Percentiles rank a stretch among this genome's conserved stretches.
Evolutionary conservation across 1,140 invertebrate species (phyloP).

Genomic region (Drosophila micromelanica): DNA sequence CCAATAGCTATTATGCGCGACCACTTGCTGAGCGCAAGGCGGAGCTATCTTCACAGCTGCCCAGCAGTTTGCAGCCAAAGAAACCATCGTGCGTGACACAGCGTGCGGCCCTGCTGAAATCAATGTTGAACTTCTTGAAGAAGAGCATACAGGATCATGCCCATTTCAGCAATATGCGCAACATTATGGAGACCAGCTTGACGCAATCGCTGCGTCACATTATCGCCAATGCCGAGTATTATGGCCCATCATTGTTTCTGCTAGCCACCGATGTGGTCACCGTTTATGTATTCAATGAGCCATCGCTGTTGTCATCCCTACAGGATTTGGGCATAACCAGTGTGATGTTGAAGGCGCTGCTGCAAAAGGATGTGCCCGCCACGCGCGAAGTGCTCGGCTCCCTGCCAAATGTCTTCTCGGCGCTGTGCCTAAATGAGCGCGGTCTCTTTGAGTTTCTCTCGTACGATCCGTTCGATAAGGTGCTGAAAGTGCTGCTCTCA

Average conservation of each 20-base stretch:
- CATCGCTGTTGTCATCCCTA: constrained; percentile 92
- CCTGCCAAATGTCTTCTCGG: constrained; percentile 96
- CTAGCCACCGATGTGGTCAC: constrained; percentile 96
- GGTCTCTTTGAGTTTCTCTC: constrained; percentile 93
- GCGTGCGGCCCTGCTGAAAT: constrained; percentile 93
- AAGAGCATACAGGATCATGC: constrained; percentile 93
- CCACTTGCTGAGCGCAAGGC: constrained; percentile 73
- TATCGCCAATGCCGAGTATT: constrained; percentile 96
- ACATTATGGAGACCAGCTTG: constrained; percentile 95
- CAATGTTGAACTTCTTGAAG: constrained; percentile 95
- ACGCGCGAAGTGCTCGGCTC: constrained; percentile 95
- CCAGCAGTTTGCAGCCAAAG: constrained; percentile 70
- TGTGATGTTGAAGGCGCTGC: constrained; percentile 93
- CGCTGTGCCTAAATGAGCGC: constrained; percentile 93
- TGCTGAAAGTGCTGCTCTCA: constrained; percentile 93
- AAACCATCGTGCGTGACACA: constrained; percentile 90
- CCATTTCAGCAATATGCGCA: constrained; percentile 93
- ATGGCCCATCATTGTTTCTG: constrained; percentile 94
- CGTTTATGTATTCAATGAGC: constrained; percentile 97
- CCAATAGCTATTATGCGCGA: constrained; percentile 73
- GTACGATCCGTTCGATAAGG: constrained; percentile 93
- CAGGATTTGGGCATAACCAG: constrained; percentile 96
- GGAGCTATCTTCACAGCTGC: constrained; percentile 59
- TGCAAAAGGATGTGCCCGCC: constrained; percentile 95
- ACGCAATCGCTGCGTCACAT: constrained; percentile 94